These are phyloP conservation scores for Marmota flaviventris DNA, from an alignment of 2,113 vertebrate genomes.

Conservation along the genomic window DNA sequence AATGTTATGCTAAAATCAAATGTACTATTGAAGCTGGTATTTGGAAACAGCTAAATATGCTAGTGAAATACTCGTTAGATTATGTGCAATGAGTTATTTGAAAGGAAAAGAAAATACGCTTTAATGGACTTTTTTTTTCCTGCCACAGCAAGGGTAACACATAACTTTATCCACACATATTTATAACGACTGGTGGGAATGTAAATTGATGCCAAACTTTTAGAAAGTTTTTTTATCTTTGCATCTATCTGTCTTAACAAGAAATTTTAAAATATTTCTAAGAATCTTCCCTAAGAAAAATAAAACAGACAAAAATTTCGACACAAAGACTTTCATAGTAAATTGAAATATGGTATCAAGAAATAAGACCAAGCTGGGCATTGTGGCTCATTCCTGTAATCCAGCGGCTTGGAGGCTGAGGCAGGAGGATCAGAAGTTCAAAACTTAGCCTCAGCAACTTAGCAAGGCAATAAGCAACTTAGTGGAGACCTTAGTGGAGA, in stretches of 20 bases:
- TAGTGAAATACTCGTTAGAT: not conserved
- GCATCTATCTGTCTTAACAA: not conserved
- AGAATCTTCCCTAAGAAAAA: not conserved
- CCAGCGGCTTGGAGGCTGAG: too few relatives aligned
- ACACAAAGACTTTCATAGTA: not conserved
- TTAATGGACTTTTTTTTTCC: not conserved
- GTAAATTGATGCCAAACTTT: not conserved
- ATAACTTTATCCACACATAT: not conserved
- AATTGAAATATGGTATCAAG: not conserved
- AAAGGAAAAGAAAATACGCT: conserved; percentile 20
- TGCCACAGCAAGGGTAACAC: not conserved
- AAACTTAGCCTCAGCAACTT: too few relatives aligned
- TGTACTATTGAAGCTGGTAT: not conserved
- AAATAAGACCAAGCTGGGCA: not conserved
- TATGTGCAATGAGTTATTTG: not conserved
- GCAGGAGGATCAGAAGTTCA: too few relatives aligned
- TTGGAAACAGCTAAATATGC: not conserved
- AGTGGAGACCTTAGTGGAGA: too few relatives aligned
- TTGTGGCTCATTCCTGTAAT: too few relatives aligned
- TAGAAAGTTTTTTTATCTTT: not conserved
- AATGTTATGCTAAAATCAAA: not conserved
- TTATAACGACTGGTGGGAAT: not conserved
- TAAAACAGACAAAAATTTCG: not conserved
- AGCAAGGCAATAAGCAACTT: too few relatives aligned
- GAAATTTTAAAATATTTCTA: not conserved